Evolutionary conservation across 2,797 vertebrate genomes (phyloP), one percentile per base, ranked within the genome.

Genomic region (Acanthornis magna): DNA sequence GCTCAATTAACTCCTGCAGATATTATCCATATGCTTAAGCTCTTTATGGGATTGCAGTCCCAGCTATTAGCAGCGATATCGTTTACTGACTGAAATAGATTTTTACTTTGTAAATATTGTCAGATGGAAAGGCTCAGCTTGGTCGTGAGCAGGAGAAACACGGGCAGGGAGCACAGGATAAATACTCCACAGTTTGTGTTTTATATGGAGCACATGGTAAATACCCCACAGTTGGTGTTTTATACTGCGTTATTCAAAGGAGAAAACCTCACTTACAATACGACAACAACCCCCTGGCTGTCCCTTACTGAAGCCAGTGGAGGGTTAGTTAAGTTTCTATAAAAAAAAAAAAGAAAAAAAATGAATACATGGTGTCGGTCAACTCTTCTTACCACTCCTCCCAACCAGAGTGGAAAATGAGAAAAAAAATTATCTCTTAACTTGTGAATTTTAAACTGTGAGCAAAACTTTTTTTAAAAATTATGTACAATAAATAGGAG

Each of bases 1-100:
- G 79, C 77, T 95, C 89, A 80, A 89, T 94, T 95, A 95, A 86
- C 91, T 94, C 74, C 70, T 78, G n/a, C 77, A 91, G 85, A 84
- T 93, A 95, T 68, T 84, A 88, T 86, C 91, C 93, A 91, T 92
- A 91, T 94, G 89, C 62, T 94, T 84, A 78, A 53, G 50, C 16
- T 62, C 54, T 88, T 91, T 72, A 67, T 38, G 65, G 84, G 58
- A 72, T 66, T 79, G 61, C 76, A 93, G 88, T 65, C 80, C 76
- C 75, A 75, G 76, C 70, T 84, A 94, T 88, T 81, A 93, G 70
- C 21, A 88, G 72, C 67, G 79, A 60, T 70, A 87, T 32, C 11
- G 36, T 91, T 91, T 89, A 70, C 93, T 60, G 77, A 85, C 47
- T 75, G 86, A 90, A 94, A 91, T 30, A 82, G 79, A 79, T 40